A percentile compares a stretch with the other conserved stretches of the same genome.
phyloP scores from a whole-genome alignment of 2,113 vertebrate genomes.

The Crocuta crocuta region DNA sequence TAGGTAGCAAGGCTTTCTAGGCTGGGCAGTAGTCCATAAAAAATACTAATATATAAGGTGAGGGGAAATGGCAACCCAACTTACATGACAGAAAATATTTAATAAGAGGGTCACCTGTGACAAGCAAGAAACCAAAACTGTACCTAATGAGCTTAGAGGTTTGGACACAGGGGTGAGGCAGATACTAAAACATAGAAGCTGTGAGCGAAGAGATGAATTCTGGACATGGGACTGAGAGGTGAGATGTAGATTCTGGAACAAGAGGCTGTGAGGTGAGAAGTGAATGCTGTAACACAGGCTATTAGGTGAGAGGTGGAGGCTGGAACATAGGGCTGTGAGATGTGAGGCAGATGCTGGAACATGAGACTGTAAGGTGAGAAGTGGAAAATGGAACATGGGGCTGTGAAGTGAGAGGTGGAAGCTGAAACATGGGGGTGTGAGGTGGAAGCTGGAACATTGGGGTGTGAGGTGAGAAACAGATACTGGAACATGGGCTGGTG shows the following conservation, averaged over 20 bases:
- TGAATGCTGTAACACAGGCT: not conserved
- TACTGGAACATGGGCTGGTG: not conserved
- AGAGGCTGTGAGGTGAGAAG: not conserved
- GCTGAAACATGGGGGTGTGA: not conserved
- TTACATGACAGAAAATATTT: not conserved
- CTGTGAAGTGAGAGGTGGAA: not conserved
- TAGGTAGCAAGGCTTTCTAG: not conserved
- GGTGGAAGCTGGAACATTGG: not conserved
- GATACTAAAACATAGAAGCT: no score
- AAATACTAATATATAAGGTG: not conserved
- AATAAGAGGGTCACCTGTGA: not conserved
- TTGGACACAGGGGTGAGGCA: not conserved
- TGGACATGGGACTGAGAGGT: not conserved
- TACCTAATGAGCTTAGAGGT: not conserved
- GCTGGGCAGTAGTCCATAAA: not conserved
- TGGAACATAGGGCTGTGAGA: not conserved
- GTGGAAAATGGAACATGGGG: not conserved
- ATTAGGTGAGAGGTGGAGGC: not conserved
- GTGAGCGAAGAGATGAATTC: not conserved
- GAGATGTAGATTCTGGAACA: not conserved
- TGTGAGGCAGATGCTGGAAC: not conserved
- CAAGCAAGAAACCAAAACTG: not conserved
- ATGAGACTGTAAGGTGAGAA: not conserved
- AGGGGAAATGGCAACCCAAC: not conserved
- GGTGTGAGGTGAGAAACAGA: not conserved